A percentile compares a stretch with the other conserved stretches of the same genome.
These are phyloP conservation scores for Shinisaurus crocodilurus DNA, from an alignment of 2,113 vertebrate genomes.

Conservation along the genomic window DNA sequence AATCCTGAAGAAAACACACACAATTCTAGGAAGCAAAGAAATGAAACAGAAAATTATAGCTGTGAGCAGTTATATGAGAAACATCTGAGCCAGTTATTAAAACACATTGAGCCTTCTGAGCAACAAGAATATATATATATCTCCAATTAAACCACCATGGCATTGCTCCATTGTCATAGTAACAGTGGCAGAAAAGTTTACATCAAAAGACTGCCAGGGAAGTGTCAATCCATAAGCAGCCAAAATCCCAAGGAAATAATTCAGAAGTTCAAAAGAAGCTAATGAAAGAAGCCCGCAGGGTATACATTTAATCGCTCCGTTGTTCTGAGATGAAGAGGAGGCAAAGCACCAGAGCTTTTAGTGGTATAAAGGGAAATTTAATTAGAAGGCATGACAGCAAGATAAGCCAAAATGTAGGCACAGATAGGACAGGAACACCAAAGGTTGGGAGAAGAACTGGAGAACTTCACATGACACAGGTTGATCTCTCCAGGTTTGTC, in stretches of 20 bases:
- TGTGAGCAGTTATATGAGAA: conserved; percentile 57
- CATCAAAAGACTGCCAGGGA: conserved; percentile 68
- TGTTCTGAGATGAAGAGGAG: conserved; percentile 53
- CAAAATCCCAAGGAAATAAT: conserved; percentile 66
- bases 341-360: conserved; percentile 35
- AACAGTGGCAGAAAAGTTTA: conserved; percentile 68
- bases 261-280: conserved; percentile 70
- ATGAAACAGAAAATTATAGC: conserved; percentile 47
- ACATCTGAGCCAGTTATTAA: conserved; percentile 67
- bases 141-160: conserved; percentile 61
- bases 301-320: conserved; percentile 44
- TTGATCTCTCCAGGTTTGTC: not conserved
- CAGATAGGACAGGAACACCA: not conserved
- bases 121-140: conserved; percentile 56
- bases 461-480: not conserved
- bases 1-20: not conserved
- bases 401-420: conserved; percentile 17
- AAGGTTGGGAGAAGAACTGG: not conserved
- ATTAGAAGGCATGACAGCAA: not conserved
- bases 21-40: conserved; percentile 13
- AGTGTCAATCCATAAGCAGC: conserved; percentile 62
- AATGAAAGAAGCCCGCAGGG: conserved; percentile 64
- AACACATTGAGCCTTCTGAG: conserved; percentile 61
- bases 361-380: conserved; percentile 32
- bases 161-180: conserved; percentile 68